These are phyloP conservation scores for Leistus spinibarbis DNA, from an alignment of 2,888 invertebrate species.

Conservation along the genomic window DNA sequence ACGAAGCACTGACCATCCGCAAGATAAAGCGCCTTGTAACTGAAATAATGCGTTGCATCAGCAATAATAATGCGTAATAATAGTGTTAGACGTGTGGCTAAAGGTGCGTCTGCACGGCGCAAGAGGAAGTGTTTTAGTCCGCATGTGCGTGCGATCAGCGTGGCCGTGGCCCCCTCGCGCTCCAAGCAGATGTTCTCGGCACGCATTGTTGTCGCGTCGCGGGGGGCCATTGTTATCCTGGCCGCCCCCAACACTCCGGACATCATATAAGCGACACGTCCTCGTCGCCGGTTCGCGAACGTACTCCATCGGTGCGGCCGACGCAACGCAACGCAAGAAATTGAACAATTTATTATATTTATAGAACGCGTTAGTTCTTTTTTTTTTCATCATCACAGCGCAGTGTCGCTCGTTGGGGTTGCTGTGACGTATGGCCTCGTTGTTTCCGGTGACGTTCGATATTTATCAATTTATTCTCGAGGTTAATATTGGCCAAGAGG, in stretches of 20 bases:
- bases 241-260: conserved; percentile 2
- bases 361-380: conserved; percentile 19
- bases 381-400: conserved; percentile 32
- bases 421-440: conserved; percentile 27
- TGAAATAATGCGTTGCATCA: too few relatives aligned
- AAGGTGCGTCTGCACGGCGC: too few relatives aligned
- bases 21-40: too few relatives aligned
- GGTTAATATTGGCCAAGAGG: not conserved
- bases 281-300: not conserved
- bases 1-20: too few relatives aligned
- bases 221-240: conserved; percentile 51
- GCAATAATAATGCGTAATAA: too few relatives aligned
- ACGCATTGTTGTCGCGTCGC: conserved; percentile 54
- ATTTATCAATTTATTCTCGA: conserved; percentile 38
- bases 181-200: conserved; percentile 55
- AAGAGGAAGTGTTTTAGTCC: not conserved
- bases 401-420: not conserved
- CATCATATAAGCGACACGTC: not conserved
- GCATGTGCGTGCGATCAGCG: not conserved
- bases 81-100: too few relatives aligned
- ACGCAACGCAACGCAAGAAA: conserved; percentile 15
- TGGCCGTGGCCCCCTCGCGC: conserved; percentile 19
- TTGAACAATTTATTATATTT: conserved; percentile 40
- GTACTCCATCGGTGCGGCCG: not conserved
- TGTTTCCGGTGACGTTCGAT: conserved; percentile 22